Conservation (phyloP, 35 echinoderm and acorn worm genomes). For the Lytechinus pictus region DNA sequence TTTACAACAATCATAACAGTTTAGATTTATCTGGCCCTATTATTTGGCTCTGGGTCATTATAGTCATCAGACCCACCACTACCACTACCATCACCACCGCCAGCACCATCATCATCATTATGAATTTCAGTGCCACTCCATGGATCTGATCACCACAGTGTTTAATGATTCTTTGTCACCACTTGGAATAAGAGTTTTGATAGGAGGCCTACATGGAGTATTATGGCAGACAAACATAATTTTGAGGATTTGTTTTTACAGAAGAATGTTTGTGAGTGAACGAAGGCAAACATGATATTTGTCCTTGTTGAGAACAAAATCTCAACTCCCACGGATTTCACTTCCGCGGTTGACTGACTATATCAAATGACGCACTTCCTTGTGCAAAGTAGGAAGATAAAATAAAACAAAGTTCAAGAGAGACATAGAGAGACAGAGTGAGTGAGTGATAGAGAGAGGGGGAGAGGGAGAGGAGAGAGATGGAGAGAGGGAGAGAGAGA, state of each 20-base stretch:
- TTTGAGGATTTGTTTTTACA: background rate
- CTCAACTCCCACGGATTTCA: slow-evolving; percentile 18
- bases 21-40: too few species aligned
- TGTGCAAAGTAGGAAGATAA: background rate
- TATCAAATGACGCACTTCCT: slow-evolving; percentile 25
- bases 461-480: background rate
- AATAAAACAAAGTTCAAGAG: background rate
- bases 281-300: background rate
- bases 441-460: background rate
- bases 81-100: background rate
- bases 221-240: background rate
- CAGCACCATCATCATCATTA: background rate
- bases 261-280: background rate
- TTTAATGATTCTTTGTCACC: too few species aligned
- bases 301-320: background rate
- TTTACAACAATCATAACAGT: background rate
- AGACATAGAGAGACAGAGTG: background rate
- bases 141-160: too few species aligned
- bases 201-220: background rate
- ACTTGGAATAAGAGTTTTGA: background rate
- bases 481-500: background rate
- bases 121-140: background rate
- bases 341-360: slow-evolving; percentile 41
- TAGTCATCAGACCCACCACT: background rate
- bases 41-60: background rate